Conservation (phyloP, 2,113 vertebrate species). For the Sisor rabdophorus region DNA sequence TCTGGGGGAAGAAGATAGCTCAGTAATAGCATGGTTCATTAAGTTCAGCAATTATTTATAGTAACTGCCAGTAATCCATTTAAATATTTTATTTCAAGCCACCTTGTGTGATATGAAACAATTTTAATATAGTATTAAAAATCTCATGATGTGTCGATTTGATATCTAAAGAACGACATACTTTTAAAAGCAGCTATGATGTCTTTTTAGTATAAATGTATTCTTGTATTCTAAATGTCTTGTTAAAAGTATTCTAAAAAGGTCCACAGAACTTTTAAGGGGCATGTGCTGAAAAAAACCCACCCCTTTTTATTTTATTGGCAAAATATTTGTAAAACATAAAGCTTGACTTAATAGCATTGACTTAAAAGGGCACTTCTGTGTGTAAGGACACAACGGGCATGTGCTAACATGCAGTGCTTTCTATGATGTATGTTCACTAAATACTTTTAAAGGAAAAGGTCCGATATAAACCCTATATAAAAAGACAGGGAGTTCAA, state of each 20-base stretch:
- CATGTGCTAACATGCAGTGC: no score
- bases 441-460: no score
- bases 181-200: neutral
- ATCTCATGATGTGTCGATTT: neutral
- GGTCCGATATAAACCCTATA: no score
- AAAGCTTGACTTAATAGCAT: no score
- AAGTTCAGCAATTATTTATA: conserved; percentile 31
- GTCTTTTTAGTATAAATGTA: neutral
- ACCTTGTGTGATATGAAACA: conserved; percentile 19
- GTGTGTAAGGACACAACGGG: no score
- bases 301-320: no score
- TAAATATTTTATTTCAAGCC: conserved; percentile 29
- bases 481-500: no score
- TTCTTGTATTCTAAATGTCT: neutral
- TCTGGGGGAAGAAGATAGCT: conserved; percentile 39
- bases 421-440: no score
- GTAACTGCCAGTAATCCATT: conserved; percentile 18
- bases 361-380: no score
- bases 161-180: neutral
- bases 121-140: conserved; percentile 3
- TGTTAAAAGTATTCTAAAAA: neutral
- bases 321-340: no score
- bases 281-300: no score
- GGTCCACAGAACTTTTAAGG: no score
- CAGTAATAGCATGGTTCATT: conserved; percentile 40